These are phyloP conservation scores for Acipenser transmontanus DNA, from an alignment of 2,797 vertebrate genomes.

Conservation along the genomic window DNA sequence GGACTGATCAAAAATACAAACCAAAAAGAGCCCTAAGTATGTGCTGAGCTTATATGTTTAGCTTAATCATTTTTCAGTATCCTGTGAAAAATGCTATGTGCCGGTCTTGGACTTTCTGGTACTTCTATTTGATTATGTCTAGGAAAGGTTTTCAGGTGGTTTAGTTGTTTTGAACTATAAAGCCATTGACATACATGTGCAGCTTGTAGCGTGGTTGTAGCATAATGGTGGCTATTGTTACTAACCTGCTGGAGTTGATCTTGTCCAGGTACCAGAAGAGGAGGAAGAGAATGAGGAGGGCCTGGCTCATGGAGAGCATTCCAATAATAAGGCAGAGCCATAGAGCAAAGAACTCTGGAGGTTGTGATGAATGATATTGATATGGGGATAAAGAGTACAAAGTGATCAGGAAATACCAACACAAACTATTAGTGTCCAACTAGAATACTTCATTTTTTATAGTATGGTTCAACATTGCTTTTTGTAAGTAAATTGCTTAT, in stretches of 20 bases:
- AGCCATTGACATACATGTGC: not conserved
- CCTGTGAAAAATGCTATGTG: not conserved
- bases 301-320: conserved; percentile 50
- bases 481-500: too few species aligned
- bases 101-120: not conserved
- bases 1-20: too few species aligned
- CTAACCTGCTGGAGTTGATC: not conserved
- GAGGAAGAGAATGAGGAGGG: conserved; percentile 48
- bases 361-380: too few species aligned
- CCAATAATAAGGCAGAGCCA: conserved; percentile 59
- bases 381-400: too few species aligned
- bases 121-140: not conserved
- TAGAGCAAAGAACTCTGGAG: conserved; percentile 36
- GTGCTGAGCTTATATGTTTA: too few species aligned
- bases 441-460: too few species aligned
- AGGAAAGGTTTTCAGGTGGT: too few species aligned
- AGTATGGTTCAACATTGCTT: too few species aligned
- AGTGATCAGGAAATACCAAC: too few species aligned
- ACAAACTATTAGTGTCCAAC: too few species aligned
- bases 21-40: too few species aligned
- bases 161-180: not conserved
- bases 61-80: not conserved
- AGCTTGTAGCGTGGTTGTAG: not conserved
- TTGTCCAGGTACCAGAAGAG: conserved; percentile 71
- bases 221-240: not conserved